Evolutionary conservation across 2,888 invertebrate genomes (phyloP).

Genomic region (Melitaea athalia): DNA sequence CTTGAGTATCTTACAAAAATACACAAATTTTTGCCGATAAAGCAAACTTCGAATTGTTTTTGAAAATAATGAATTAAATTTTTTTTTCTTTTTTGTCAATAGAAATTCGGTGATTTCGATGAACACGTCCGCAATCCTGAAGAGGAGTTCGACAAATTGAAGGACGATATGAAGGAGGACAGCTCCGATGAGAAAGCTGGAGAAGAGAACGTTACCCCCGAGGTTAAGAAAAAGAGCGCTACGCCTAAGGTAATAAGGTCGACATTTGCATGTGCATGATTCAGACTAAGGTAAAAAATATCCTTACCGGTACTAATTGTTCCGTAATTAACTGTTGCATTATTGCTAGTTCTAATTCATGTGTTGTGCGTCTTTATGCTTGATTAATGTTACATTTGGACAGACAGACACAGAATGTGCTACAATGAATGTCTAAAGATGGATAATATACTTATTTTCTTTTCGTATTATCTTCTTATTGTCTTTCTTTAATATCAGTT

Average conservation of each 20-base stretch:
- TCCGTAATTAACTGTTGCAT: neutral
- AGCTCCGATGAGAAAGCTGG: slow-evolving; percentile 53
- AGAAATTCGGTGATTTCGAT: slow-evolving; percentile 79
- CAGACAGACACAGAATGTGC: too few relatives aligned
- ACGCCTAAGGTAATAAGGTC: slow-evolving; percentile 65
- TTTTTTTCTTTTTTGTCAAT: slow-evolving; percentile 24
- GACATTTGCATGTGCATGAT: slow-evolving; percentile 15
- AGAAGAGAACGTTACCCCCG: slow-evolving; percentile 56
- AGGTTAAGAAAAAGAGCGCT: slow-evolving; percentile 73
- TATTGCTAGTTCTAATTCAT: too few relatives aligned
- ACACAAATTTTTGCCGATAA: too few relatives aligned
- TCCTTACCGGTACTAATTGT: neutral
- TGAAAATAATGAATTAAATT: too few relatives aligned
- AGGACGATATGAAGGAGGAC: slow-evolving; percentile 78
- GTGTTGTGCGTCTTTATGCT: too few relatives aligned
- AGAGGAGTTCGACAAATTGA: slow-evolving; percentile 87
- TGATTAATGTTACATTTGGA: too few relatives aligned
- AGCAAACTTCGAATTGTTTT: too few relatives aligned
- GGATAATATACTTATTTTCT: too few relatives aligned
- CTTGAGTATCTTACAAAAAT: too few relatives aligned
- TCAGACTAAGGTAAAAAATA: neutral
- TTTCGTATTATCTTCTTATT: too few relatives aligned
- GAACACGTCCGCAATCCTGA: slow-evolving; percentile 83
- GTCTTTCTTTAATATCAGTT: too few relatives aligned
- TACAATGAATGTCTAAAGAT: too few relatives aligned